phyloP scores from a whole-genome alignment of 1,140 invertebrate species.

The Lasaia peninsularis region DNA sequence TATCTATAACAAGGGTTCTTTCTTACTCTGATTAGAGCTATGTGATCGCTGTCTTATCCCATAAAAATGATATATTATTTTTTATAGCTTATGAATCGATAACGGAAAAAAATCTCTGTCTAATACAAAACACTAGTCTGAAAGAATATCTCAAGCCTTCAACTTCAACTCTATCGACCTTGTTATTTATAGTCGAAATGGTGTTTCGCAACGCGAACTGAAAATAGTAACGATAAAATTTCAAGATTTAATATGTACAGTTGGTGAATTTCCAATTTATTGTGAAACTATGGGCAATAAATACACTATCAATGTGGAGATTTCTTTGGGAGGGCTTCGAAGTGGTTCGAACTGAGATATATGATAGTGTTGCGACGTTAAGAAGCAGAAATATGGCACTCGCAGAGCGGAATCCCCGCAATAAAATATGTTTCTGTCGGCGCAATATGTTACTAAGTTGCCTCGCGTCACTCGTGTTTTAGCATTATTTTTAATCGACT shows the following conservation, averaged over 20 bases:
- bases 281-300: conserved; percentile 5
- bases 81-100: no score
- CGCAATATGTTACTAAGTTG: neutral
- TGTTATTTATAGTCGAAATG: neutral
- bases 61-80: no score
- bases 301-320: conserved; percentile 5
- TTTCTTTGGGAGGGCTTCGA: conserved; percentile 4
- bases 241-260: neutral
- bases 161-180: neutral
- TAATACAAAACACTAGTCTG: no score
- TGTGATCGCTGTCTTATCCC: no score
- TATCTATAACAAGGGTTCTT: no score
- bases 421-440: conserved; percentile 1
- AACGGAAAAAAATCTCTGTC: no score
- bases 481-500: neutral
- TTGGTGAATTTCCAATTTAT: neutral
- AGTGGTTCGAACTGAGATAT: conserved; percentile 1
- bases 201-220: neutral
- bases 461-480: neutral
- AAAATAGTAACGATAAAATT: conserved; percentile 7
- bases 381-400: conserved; percentile 5
- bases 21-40: no score
- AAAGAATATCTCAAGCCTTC: no score
- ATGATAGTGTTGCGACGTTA: conserved; percentile 7
- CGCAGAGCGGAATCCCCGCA: neutral